Percentiles rank a stretch among this genome's conserved stretches.
These are phyloP conservation scores for Xylophagus ater DNA, from an alignment of 2,888 invertebrate species.

Conservation along the genomic window DNA sequence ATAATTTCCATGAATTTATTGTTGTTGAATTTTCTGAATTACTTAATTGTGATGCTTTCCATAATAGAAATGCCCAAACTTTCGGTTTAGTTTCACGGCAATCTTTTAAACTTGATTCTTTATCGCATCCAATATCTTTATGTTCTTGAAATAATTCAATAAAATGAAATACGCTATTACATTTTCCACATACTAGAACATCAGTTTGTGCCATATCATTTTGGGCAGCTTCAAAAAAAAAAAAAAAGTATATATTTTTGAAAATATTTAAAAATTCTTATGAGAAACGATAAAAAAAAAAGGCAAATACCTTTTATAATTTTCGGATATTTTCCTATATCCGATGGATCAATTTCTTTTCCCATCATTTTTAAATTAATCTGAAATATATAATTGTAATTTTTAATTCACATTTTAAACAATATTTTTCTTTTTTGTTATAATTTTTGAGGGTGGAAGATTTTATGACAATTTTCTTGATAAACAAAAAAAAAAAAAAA, in stretches of 20 bases:
- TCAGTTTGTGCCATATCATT: slow-evolving; percentile 65
- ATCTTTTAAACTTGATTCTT: slow-evolving; percentile 53
- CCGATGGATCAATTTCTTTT: slow-evolving; percentile 46
- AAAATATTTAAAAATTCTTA: slow-evolving; percentile 3
- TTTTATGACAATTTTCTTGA: no score
- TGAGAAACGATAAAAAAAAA: neutral
- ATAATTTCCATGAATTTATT: slow-evolving; percentile 64
- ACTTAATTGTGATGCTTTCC: slow-evolving; percentile 55
- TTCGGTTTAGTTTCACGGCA: slow-evolving; percentile 68
- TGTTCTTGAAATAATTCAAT: slow-evolving; percentile 69
- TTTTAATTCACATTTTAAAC: neutral
- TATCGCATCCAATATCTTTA: slow-evolving; percentile 49
- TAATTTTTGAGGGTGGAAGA: no score
- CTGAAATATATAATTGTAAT: neutral
- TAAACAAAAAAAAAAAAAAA: no score
- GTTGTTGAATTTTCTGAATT: slow-evolving; percentile 35
- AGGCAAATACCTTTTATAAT: slow-evolving; percentile 46
- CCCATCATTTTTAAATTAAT: slow-evolving; percentile 29
- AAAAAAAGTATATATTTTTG: slow-evolving; percentile 19
- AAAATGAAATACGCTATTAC: slow-evolving; percentile 68
- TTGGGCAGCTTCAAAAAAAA: slow-evolving; percentile 50
- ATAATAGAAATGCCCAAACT: slow-evolving; percentile 74
- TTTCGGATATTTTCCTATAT: slow-evolving; percentile 50
- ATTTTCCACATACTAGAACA: slow-evolving; percentile 73
- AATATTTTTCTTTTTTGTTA: neutral